Percentiles rank a stretch among this genome's conserved stretches.
phyloP scores from a whole-genome alignment of 35 echinoderm and acorn worm genomes.

The Strongylocentrotus purpuratus region DNA sequence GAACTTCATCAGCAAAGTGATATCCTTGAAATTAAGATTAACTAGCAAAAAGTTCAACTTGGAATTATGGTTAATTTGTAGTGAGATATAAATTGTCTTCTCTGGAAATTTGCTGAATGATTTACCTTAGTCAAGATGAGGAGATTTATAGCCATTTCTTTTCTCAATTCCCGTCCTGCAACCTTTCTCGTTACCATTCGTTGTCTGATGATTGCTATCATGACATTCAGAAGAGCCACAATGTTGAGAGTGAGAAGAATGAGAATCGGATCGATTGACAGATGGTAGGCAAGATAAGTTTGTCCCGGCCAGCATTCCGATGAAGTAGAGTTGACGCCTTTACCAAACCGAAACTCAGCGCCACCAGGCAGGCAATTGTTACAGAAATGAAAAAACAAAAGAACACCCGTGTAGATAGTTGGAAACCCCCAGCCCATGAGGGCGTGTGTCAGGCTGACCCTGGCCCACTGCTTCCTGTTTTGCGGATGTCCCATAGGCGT shows the following conservation, averaged over 20 bases:
- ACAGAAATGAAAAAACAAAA: background rate
- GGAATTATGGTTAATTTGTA: too few species aligned
- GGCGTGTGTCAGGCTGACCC: background rate
- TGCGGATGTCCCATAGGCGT: background rate
- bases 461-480: background rate
- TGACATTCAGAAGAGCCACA: background rate
- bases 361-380: background rate
- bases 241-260: background rate
- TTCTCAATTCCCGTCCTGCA: background rate
- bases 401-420: background rate
- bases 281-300: background rate
- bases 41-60: too few species aligned
- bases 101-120: background rate
- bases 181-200: background rate
- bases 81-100: too few species aligned
- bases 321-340: background rate
- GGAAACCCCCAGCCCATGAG: constrained; percentile 6
- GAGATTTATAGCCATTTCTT: constrained; percentile 16
- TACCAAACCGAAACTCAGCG: background rate
- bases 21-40: too few species aligned
- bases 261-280: background rate
- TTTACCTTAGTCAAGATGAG: constrained; percentile 22
- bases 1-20: too few species aligned
- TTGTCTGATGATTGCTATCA: constrained; percentile 7
- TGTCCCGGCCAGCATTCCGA: background rate